phyloP scores from a whole-genome alignment of 2,113 vertebrate species.

The Podarcis muralis region DNA sequence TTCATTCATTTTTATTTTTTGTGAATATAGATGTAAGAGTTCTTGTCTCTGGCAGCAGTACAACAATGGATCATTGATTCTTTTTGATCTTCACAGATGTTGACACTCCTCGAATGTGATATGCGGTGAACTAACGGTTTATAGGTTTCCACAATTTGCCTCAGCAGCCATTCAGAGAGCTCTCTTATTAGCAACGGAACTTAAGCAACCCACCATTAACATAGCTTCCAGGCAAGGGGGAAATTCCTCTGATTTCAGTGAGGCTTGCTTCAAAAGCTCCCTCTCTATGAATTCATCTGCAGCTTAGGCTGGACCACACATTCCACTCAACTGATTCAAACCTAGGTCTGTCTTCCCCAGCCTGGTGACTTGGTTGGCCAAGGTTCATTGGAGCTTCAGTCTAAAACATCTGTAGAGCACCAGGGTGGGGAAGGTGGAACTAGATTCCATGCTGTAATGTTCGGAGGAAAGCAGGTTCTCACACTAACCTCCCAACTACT shows the following conservation, averaged over 20 bases:
- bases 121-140: not conserved
- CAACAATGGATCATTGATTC: not conserved
- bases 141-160: not conserved
- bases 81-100: conserved; percentile 1
- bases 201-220: not conserved
- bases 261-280: not conserved
- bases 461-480: not conserved
- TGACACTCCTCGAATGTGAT: not conserved
- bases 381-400: too few relatives aligned
- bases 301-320: not conserved
- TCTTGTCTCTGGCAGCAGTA: not conserved
- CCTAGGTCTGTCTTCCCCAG: too few relatives aligned
- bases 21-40: not conserved
- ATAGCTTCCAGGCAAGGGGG: not conserved
- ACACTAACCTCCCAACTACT: not conserved
- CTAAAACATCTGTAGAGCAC: too few relatives aligned
- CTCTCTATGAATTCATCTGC: not conserved
- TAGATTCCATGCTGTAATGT: not conserved
- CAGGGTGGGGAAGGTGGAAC: too few relatives aligned
- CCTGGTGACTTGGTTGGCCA: too few relatives aligned
- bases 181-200: not conserved
- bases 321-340: too few relatives aligned
- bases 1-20: conserved; percentile 14
- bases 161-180: not conserved
- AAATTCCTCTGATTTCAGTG: not conserved